Evolutionary conservation across 1,140 invertebrate species (phyloP).

Genomic region (Ericerus pela): DNA sequence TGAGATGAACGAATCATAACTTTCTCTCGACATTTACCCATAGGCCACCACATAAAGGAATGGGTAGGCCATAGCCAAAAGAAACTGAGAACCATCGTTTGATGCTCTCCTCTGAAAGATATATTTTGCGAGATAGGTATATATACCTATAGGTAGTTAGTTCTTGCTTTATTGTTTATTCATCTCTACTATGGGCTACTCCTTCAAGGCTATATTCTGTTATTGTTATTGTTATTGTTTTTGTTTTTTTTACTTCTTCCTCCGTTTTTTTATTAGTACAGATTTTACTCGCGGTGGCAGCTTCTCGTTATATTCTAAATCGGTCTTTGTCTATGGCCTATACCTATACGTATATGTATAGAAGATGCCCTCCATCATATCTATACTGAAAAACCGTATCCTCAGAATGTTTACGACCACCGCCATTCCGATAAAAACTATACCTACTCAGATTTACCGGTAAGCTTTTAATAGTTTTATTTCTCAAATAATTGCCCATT

Average conservation of each 20-base stretch:
- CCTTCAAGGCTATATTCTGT: background rate
- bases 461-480: slow-evolving; percentile 3
- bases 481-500: slow-evolving; percentile 8
- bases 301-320: slow-evolving; percentile 1
- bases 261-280: slow-evolving; percentile 5
- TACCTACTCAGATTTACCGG: background rate
- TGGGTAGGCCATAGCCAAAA: no score
- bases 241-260: background rate
- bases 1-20: no score
- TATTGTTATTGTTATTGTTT: background rate
- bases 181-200: background rate
- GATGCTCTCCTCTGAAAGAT: no score
- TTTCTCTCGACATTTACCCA: no score
- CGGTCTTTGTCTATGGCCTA: background rate
- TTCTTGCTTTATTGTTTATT: slow-evolving; percentile 3
- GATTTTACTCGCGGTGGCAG: background rate
- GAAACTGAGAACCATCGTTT: slow-evolving; percentile 9
- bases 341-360: no score
- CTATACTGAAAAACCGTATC: slow-evolving; percentile 1
- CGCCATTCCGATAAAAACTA: no score
- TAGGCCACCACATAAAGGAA: no score
- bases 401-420: slow-evolving; percentile 7
- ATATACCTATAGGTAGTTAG: no score
- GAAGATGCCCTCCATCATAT: no score
- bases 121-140: no score